phyloP scores from a whole-genome alignment of 2,888 invertebrate genomes.

The Lottia gigantea region DNA sequence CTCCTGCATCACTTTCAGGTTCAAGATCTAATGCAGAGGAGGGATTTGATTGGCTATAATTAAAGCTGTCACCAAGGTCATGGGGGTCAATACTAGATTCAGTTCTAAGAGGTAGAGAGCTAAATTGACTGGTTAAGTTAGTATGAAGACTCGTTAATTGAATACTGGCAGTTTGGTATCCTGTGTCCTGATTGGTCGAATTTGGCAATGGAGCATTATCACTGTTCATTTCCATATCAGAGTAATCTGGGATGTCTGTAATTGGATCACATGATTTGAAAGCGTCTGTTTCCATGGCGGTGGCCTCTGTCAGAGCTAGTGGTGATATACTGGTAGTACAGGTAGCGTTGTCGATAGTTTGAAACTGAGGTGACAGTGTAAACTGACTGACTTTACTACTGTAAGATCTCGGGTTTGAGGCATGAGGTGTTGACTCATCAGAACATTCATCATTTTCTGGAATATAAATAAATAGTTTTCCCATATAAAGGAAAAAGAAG shows the following conservation, averaged over 20 bases:
- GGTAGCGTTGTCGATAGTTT: background rate
- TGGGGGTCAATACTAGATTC: slow-evolving; percentile 23
- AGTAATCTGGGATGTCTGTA: slow-evolving; percentile 39
- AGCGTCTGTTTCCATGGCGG: background rate
- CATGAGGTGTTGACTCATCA: slow-evolving; percentile 19
- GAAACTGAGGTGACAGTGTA: slow-evolving; percentile 28
- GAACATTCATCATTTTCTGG: slow-evolving; percentile 11
- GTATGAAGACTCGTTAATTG: slow-evolving; percentile 46
- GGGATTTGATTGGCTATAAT: slow-evolving; percentile 9
- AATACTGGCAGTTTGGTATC: slow-evolving; percentile 62
- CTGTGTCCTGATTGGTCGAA: slow-evolving; percentile 60
- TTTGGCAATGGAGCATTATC: slow-evolving; percentile 40
- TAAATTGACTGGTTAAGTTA: slow-evolving; percentile 50
- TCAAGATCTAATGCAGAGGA: slow-evolving; percentile 26
- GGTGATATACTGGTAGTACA: background rate
- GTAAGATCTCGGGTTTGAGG: slow-evolving; percentile 20
- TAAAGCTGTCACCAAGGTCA: slow-evolving; percentile 17
- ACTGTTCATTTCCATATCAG: slow-evolving; percentile 39
- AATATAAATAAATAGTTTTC: background rate
- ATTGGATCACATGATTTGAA: slow-evolving; percentile 33
- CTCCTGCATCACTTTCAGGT: slow-evolving; percentile 14
- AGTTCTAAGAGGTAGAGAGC: slow-evolving; percentile 43
- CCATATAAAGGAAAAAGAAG: too few relatives aligned
- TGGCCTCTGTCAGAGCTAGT: slow-evolving; percentile 13
- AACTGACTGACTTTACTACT: slow-evolving; percentile 28